Percentiles rank a stretch among this genome's conserved stretches.
These are phyloP conservation scores for Hippopotamyrus pictus DNA, from an alignment of 2,797 vertebrate genomes.

Conservation along the genomic window DNA sequence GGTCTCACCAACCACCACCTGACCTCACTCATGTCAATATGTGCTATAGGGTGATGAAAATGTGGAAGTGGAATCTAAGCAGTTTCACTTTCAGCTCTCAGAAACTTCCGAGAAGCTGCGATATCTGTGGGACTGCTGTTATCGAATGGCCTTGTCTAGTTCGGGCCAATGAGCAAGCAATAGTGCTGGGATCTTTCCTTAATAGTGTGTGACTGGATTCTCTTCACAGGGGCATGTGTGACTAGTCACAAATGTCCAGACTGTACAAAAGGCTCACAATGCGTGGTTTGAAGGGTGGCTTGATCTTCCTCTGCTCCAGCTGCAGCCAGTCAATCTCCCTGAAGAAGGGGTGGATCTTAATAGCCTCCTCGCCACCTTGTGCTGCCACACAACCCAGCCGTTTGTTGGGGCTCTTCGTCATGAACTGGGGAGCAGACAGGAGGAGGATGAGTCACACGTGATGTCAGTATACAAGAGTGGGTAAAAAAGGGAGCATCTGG, in stretches of 20 bases:
- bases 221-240: background rate
- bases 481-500: background rate
- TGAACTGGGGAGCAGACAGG: conserved; percentile 70
- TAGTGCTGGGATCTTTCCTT: background rate
- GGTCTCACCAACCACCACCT: background rate
- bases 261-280: conserved; percentile 73
- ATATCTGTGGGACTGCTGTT: background rate
- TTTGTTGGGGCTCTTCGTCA: conserved; percentile 93
- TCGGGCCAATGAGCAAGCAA: background rate
- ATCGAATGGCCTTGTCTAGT: background rate
- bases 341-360: conserved; percentile 89
- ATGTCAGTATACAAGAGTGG: background rate
- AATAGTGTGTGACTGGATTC: background rate
- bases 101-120: background rate
- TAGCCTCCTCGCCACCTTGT: conserved; percentile 86
- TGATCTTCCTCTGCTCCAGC: conserved; percentile 89
- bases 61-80: background rate
- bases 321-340: conserved; percentile 93
- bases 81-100: conserved; percentile 11
- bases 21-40: background rate
- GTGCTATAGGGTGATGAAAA: background rate
- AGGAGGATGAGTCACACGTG: conserved; percentile 5
- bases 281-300: conserved; percentile 90
- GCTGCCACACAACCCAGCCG: conserved; percentile 82
- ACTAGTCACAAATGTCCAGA: background rate